phyloP scores from a whole-genome alignment of 2,888 invertebrate genomes.

The Eilema depressum region DNA sequence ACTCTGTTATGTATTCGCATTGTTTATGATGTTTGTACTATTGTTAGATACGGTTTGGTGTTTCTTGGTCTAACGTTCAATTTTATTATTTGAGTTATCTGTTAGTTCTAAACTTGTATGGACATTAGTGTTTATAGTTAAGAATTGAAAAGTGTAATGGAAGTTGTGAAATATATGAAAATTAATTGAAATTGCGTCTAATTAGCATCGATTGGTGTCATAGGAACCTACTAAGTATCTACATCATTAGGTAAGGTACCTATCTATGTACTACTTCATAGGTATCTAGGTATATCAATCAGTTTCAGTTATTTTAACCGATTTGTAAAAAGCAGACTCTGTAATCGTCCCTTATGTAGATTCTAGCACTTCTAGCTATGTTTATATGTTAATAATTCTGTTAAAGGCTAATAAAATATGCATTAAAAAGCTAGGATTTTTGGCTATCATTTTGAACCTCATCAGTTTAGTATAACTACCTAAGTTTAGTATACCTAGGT shows the following conservation, averaged over 20 bases:
- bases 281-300: neutral
- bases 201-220: neutral
- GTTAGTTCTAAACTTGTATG: neutral
- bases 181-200: neutral
- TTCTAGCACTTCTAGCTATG: too few species aligned
- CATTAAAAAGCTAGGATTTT: too few species aligned
- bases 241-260: neutral
- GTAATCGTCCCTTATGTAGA: neutral
- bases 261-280: neutral
- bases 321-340: neutral
- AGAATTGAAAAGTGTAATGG: neutral
- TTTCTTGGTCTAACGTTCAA: slow-evolving; percentile 10
- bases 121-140: neutral
- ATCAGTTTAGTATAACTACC: too few species aligned
- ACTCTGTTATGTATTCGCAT: slow-evolving; percentile 46
- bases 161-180: neutral
- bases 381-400: too few species aligned
- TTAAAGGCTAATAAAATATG: too few species aligned
- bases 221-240: too few species aligned
- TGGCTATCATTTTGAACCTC: too few species aligned
- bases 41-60: slow-evolving; percentile 19
- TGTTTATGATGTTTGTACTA: slow-evolving; percentile 31
- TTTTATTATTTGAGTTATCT: neutral
- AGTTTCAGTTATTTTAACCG: too few species aligned
- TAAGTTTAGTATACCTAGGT: too few species aligned